Base-by-base conservation (phyloP, 2,797 vertebrate species). In the Sciurus carolinensis region DNA sequence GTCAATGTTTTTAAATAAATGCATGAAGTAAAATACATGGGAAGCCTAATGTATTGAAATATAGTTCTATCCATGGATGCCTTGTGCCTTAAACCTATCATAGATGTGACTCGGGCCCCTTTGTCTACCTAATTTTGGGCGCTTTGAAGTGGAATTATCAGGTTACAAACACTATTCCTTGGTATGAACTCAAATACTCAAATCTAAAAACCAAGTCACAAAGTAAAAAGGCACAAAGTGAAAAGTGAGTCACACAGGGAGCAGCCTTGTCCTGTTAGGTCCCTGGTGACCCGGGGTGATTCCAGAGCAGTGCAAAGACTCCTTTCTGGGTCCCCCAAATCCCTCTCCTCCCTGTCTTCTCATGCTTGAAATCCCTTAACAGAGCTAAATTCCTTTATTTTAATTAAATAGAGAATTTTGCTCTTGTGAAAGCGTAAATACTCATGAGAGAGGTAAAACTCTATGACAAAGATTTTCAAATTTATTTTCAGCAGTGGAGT, bases 371-470 rank as follows among this genome's bases (percentile, higher is more conserved):
- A 91, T 95, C 94, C 91, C 93, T 93, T 93, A 89, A 90, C 26
- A 85, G 94, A 97, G 94, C 66, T 76, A 92, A 85, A 95, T 66
- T 94, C 71, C 85, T 97, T 95, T 57, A 73, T 95, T 94, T 97
- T 97, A 97, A 97, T 97, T 97, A 97, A 97, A 91, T 91, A 97
- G 50, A 87, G 89, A 72, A 96, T 93, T 97, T 97, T 96, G 50
- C 66, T 97, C 94, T 93, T 94, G 96, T 94, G 93, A 96, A 97
- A 96, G 97, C 88, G 44, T 92, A 96, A 97, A 97, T 93, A 50
- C 94, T 76, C 80, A 20, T 7, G 76, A 91, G 95, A 97, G 91
- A 96, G 66, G 86, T 95, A 91, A 95, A 77, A 91, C 92, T 87
- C 72, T 14, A 39, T 87, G 83, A 80, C 83, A 95, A 97, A 96